Conservation (phyloP, 2,888 invertebrate species). For the Petrolisthes cinctipes region DNA sequence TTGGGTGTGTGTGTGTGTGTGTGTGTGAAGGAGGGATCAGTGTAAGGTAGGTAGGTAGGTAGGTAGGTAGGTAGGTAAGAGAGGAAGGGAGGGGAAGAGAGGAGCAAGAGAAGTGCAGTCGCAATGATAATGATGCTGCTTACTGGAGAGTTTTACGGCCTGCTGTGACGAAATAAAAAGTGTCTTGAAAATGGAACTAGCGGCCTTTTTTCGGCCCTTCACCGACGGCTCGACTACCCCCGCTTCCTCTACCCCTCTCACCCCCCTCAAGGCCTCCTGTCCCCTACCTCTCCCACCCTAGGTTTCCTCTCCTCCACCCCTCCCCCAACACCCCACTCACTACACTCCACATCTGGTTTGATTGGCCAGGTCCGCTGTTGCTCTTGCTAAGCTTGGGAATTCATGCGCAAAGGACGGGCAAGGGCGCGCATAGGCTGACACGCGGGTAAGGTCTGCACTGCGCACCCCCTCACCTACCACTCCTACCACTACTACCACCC, state of each 20-base stretch:
- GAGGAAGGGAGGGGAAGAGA: slow-evolving; percentile 7
- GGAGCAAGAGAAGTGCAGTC: slow-evolving; percentile 27
- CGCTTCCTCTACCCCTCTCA: slow-evolving; percentile 11
- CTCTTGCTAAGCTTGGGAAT: slow-evolving; percentile 16
- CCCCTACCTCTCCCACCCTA: slow-evolving; percentile 20
- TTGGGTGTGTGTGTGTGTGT: not conserved
- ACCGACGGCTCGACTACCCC: slow-evolving; percentile 33
- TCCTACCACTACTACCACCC: not conserved
- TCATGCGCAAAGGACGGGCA: slow-evolving; percentile 21
- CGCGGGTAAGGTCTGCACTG: slow-evolving; percentile 3
- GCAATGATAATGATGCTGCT: slow-evolving; percentile 51
- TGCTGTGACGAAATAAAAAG: slow-evolving; percentile 50
- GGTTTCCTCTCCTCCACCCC: not conserved
- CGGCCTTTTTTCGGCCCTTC: slow-evolving; percentile 41
- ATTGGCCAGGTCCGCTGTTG: slow-evolving; percentile 29
- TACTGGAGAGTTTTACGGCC: slow-evolving; percentile 47
- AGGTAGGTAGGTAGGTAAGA: not conserved
- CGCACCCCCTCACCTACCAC: slow-evolving; percentile 5
- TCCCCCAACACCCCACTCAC: slow-evolving; percentile 2
- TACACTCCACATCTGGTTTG: slow-evolving; percentile 34
- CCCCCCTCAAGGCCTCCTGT: not conserved
- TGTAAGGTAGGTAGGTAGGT: slow-evolving; percentile 8
- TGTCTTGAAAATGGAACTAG: slow-evolving; percentile 47
- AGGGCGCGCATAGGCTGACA: slow-evolving; percentile 21
- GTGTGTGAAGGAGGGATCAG: not conserved